Evolutionary conservation across 2,888 invertebrate species (phyloP).

Genomic region (Exocentrus adspersus): DNA sequence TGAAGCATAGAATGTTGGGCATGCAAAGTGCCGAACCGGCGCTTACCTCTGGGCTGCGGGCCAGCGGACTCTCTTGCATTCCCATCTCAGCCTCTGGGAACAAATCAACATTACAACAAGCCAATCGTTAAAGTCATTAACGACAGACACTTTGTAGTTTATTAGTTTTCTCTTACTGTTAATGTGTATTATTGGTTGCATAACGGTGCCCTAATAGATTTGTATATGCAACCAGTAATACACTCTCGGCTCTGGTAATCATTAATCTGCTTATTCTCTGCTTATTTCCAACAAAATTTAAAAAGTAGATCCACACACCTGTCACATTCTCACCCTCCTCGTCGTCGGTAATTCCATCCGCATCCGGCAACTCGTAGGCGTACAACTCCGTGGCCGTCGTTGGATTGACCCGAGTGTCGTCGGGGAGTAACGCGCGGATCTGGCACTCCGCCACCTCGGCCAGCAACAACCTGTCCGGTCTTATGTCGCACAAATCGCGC

Average conservation of each 20-base stretch:
- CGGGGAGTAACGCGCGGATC: constrained; percentile 70
- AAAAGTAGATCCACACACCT: constrained; percentile 43
- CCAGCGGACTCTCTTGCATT: constrained; percentile 57
- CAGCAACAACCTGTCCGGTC: constrained; percentile 72
- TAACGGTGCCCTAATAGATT: too few species aligned
- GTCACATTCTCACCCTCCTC: constrained; percentile 46
- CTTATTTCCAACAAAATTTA: too few species aligned
- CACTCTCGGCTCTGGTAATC: too few species aligned
- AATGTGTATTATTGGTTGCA: too few species aligned
- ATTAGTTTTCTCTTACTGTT: too few species aligned
- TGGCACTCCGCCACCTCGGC: constrained; percentile 78
- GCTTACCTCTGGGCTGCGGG: constrained; percentile 71
- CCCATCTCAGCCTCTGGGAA: constrained; percentile 56
- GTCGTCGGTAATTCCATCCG: constrained; percentile 41
- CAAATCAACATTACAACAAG: constrained; percentile 31
- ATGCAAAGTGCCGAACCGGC: constrained; percentile 83
- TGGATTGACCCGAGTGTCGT: constrained; percentile 66
- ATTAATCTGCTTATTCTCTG: too few species aligned
- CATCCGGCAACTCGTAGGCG: constrained; percentile 75
- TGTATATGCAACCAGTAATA: too few species aligned
- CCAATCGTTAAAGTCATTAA: too few species aligned
- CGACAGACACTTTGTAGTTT: too few species aligned
- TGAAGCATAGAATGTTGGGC: constrained; percentile 87
- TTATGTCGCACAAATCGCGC: constrained; percentile 71
- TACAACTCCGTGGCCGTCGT: constrained; percentile 69